Base-by-base conservation (phyloP, 2,113 vertebrate species). In the Tragulus kanchil region DNA sequence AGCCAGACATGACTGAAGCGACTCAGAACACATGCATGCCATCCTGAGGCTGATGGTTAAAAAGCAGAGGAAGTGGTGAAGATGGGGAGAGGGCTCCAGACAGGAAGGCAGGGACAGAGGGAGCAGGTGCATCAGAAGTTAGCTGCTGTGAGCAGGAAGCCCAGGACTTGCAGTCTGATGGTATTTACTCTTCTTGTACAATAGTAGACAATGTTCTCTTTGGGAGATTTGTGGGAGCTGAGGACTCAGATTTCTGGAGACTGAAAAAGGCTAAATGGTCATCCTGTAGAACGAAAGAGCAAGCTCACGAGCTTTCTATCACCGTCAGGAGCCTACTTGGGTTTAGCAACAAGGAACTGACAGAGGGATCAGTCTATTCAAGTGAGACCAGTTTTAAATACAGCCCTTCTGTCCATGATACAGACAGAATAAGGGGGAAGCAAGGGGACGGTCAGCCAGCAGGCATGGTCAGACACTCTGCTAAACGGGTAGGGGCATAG, bases 1-100 rank as follows among this genome's bases (percentile, higher is more conserved):
- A 71, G 36, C 45, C 1, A 0, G 36, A 25, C 10, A 13, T 0
- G 0, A 45, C 3, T 36, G 0, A 42, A 71, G 69, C 23, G 36
- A 71, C 42, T 45, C 23, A 6, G 69, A n/a, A 71, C 0, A 0
- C 65, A 21, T 36, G 11, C 21, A 0, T 45, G 21, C 36, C 69
- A 85, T 45, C 17, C 36, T 85, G 28, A 65, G 8, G 19, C 45
- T 25, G 67, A 31, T 62, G 11, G 28, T 28, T 78, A 82, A 58
- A 58, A 45, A 54, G 65, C 25, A 5, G 4, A 6, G 25, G 26
- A 9, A 52, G 19, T 54, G 23, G 75, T 36, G 8, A 31, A 75
- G 48, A 26, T 7, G 7, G 17, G 14, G 86, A 23, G 23, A 48
- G 42, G 52, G 52, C 54, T 78, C 82, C 31, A 45, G 52, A n/a